These are phyloP conservation scores for Rhopilema esculentum DNA, from an alignment of 30 jellyfish, hydroid and myxozoan genomes.

Conservation along the genomic window DNA sequence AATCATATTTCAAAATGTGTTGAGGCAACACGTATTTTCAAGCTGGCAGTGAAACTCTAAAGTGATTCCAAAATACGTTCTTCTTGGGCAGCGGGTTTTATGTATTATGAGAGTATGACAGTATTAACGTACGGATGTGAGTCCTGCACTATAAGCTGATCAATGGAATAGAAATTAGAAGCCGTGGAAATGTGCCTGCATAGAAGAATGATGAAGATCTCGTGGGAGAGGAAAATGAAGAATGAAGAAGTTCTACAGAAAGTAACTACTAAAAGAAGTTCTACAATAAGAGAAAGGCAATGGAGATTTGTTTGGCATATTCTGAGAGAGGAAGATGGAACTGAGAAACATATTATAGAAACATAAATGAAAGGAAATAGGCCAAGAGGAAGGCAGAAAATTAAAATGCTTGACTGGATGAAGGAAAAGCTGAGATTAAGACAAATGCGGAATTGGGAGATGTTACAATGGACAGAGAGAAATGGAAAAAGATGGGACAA, in stretches of 20 bases:
- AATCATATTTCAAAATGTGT: too few relatives aligned
- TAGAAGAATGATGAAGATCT: too few relatives aligned
- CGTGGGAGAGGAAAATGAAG: conserved; percentile 11
- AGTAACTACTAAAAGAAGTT: background rate
- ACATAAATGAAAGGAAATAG: conserved; percentile 1
- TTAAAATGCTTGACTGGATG: conserved; percentile 2
- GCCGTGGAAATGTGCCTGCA: too few relatives aligned
- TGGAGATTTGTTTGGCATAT: conserved; percentile 24
- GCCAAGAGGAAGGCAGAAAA: conserved; percentile 28
- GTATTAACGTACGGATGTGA: too few relatives aligned
- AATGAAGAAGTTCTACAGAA: conserved; percentile 11
- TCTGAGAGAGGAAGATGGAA: conserved; percentile 17
- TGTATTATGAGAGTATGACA: too few relatives aligned
- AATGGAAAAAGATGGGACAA: conserved; percentile 3
- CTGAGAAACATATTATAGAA: background rate
- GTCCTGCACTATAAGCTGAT: too few relatives aligned
- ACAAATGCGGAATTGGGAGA: background rate
- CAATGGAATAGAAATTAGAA: too few relatives aligned
- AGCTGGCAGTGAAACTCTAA: too few relatives aligned
- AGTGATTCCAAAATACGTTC: too few relatives aligned
- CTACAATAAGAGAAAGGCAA: conserved; percentile 10
- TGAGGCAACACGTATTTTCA: too few relatives aligned
- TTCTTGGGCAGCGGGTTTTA: too few relatives aligned
- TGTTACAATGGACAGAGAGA: conserved; percentile 10
- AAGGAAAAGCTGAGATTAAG: background rate